phyloP scores from a whole-genome alignment of 2,113 vertebrate genomes.

The Dipodomys merriami region DNA sequence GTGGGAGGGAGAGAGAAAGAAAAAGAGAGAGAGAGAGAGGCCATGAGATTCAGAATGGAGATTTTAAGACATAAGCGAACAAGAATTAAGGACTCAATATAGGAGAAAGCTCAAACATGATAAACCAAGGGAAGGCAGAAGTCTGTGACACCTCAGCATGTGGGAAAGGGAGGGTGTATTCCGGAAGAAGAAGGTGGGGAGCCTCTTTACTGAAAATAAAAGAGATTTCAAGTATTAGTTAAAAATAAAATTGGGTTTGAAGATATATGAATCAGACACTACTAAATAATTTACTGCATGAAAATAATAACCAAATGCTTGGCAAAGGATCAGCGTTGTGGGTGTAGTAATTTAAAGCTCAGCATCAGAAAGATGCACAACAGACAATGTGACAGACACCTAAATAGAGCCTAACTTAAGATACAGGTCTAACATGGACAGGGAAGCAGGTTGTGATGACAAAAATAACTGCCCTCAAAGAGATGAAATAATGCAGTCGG shows the following conservation, averaged over 20 bases:
- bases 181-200: background rate
- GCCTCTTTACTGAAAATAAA: background rate
- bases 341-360: background rate
- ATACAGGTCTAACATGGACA: rapidly evolving
- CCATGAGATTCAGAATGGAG: background rate
- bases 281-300: conserved; percentile 9
- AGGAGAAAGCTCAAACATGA: rapidly evolving
- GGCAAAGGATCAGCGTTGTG: background rate
- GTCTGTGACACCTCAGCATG: too few relatives aligned
- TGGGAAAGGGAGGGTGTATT: rapidly evolving
- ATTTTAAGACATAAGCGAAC: background rate
- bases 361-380: background rate
- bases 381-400: background rate
- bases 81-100: background rate
- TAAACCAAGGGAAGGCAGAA: rapidly evolving
- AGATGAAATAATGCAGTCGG: background rate
- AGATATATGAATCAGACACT: background rate
- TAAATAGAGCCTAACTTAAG: background rate
- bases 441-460: background rate
- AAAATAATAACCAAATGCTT: conserved; percentile 36
- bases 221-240: background rate
- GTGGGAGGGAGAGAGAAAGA: too few relatives aligned
- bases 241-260: background rate
- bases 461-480: background rate
- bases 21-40: background rate